Conservation (phyloP, 2,113 vertebrate genomes). For the Chionomys nivalis region DNA sequence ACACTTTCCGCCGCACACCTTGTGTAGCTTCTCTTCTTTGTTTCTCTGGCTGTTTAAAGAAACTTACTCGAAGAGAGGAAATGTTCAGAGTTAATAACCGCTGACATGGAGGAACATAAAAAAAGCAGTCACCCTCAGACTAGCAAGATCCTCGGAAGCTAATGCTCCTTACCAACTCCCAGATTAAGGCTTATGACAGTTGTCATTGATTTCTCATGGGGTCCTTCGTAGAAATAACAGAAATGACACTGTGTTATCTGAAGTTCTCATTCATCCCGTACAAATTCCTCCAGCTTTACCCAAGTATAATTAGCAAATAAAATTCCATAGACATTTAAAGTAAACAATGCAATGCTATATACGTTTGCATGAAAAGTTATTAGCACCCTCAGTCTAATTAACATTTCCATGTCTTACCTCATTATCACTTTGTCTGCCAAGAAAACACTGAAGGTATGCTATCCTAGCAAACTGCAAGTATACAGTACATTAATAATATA, state of each 20-base stretch:
- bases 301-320: not conserved
- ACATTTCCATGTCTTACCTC: not conserved
- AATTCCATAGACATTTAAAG: not conserved
- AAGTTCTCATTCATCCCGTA: not conserved
- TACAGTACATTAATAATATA: not conserved
- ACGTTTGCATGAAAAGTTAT: not conserved
- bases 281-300: not conserved
- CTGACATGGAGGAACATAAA: constrained; percentile 2
- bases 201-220: constrained; percentile 7
- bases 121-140: not conserved
- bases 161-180: constrained; percentile 26
- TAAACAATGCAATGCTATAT: not conserved
- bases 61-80: not conserved
- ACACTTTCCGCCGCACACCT: not conserved
- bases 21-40: not conserved
- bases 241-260: not conserved
- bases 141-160: constrained; percentile 18
- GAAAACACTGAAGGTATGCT: not conserved
- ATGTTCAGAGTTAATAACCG: not conserved
- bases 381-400: not conserved
- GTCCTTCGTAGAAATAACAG: not conserved
- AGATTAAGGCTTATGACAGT: not conserved
- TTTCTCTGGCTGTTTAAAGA: constrained; percentile 39
- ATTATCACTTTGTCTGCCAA: not conserved
- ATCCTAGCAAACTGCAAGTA: not conserved